Base-by-base conservation (phyloP, 2,113 vertebrate genomes). In the Rhinolophus ferrumequinum region DNA sequence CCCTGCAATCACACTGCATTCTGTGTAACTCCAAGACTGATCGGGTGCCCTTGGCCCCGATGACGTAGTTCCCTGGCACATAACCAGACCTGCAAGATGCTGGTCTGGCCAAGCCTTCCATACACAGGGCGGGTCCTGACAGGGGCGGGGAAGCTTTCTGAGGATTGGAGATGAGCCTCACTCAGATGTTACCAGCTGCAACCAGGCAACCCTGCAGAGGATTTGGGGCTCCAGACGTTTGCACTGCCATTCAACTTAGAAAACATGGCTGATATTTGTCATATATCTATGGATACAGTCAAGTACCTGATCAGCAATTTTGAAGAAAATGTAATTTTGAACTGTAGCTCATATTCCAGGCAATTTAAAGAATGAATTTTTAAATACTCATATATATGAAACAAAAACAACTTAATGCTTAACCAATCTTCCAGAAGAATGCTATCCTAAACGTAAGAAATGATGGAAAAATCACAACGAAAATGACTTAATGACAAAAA, bases 401-500 rank as follows among this genome's bases (percentile, higher is more conserved):
- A 21, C 5, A 54, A 89, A 92, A 75, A 82, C 12, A 93, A 70
- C 26, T 50, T 50, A 76, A 87, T 50, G 64, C 5, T 50, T 38
- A 50, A 54, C 8, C n/a, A 81, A 88, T 56, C 26, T 66, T 81
- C 54, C 85, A 90, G 35, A 90, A 38, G 44, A 92, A 88, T 19
- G 7, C 28, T 41, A 69, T 12, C 35, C 33, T 66, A 81, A 86
- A 60, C 8, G 10, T 76, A 62, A 84, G 73, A 93, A 90, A 44
- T 35, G 12, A 87, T 18, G 5, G 38, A 26, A 41, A 85, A 60
- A 6, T 22, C 58, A 84, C 58, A 72, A 70, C 90, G 33, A 88
- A 94, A 95, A 90, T 11, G 30, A 81, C 47, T 83, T 41, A 18
- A 58, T 84, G 73, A 88, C 52, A 93, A 93, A 87, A 70, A 38